Conservation (phyloP, 2,888 invertebrate genomes). For the Merodon equestris region DNA sequence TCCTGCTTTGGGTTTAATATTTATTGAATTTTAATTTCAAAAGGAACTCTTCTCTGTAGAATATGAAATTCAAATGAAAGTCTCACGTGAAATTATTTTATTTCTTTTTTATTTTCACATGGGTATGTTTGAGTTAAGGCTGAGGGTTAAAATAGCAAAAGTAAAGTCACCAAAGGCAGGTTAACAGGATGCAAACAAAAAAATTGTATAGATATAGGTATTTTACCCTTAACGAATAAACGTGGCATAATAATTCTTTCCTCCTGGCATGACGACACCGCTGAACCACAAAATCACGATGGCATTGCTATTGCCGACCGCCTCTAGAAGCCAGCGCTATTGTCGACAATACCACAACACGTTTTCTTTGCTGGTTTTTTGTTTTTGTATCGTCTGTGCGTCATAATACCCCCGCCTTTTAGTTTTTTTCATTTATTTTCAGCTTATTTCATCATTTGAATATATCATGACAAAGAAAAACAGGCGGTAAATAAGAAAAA, state of each 20-base stretch:
- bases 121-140: slow-evolving; percentile 31
- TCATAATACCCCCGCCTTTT: slow-evolving; percentile 45
- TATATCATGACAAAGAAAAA: slow-evolving; percentile 55
- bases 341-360: slow-evolving; percentile 58
- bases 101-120: no score
- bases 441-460: slow-evolving; percentile 65
- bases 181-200: background rate
- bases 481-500: no score
- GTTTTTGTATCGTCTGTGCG: slow-evolving; percentile 2
- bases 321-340: slow-evolving; percentile 31
- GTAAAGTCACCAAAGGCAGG: no score
- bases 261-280: slow-evolving; percentile 29
- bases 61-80: slow-evolving; percentile 35
- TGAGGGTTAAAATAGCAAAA: slow-evolving; percentile 7
- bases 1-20: slow-evolving; percentile 37
- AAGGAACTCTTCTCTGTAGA: slow-evolving; percentile 8
- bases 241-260: slow-evolving; percentile 44
- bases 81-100: slow-evolving; percentile 45
- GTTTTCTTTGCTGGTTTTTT: slow-evolving; percentile 23
- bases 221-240: slow-evolving; percentile 58
- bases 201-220: slow-evolving; percentile 27
- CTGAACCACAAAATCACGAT: slow-evolving; percentile 37
- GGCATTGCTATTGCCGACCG: slow-evolving; percentile 24
- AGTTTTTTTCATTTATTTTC: slow-evolving; percentile 65
- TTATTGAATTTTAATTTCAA: slow-evolving; percentile 42